Evolutionary conservation across 1,140 invertebrate genomes (phyloP).

Genomic region (Leptinotarsa defecta): DNA sequence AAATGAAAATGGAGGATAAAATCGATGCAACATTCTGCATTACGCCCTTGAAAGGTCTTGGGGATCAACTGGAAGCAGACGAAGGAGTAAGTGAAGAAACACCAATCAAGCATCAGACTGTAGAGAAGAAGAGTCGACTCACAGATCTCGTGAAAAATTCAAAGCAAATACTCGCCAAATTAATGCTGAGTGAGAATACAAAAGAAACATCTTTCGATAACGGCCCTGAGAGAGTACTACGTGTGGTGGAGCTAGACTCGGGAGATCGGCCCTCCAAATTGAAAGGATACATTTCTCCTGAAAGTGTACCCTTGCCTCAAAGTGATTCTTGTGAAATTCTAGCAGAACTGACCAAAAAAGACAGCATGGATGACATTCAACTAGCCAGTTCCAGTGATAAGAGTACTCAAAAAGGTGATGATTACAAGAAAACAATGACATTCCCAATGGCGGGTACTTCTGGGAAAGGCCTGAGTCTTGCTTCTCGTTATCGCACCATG

Average conservation of each 20-base stretch:
- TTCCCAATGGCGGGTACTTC: conserved; percentile 38
- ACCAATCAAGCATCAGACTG: conserved; percentile 28
- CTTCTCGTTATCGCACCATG: conserved; percentile 34
- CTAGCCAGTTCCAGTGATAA: neutral
- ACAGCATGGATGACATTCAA: conserved; percentile 28
- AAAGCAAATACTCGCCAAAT: conserved; percentile 41
- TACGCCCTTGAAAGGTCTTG: conserved; percentile 27
- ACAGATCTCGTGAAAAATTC: conserved; percentile 47
- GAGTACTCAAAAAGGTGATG: neutral
- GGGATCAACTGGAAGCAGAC: conserved; percentile 33
- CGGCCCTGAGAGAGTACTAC: conserved; percentile 29
- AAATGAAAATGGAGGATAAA: conserved; percentile 22
- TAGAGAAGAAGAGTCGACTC: conserved; percentile 46
- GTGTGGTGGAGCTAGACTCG: conserved; percentile 36
- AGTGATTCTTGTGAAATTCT: conserved; percentile 29
- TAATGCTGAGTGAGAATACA: conserved; percentile 36
- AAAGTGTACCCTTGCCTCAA: conserved; percentile 29
- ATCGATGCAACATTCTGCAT: conserved; percentile 12
- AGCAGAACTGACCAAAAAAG: conserved; percentile 14
- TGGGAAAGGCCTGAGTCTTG: conserved; percentile 24
- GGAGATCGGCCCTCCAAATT: conserved; percentile 31
- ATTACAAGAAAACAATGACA: conserved; percentile 37
- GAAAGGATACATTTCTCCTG: conserved; percentile 19
- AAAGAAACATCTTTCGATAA: neutral
- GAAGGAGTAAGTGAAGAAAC: conserved; percentile 31